Evolutionary conservation across 2,113 vertebrate genomes (phyloP), one percentile per base, ranked within the genome.

Genomic region (Nesogale talazaci): DNA sequence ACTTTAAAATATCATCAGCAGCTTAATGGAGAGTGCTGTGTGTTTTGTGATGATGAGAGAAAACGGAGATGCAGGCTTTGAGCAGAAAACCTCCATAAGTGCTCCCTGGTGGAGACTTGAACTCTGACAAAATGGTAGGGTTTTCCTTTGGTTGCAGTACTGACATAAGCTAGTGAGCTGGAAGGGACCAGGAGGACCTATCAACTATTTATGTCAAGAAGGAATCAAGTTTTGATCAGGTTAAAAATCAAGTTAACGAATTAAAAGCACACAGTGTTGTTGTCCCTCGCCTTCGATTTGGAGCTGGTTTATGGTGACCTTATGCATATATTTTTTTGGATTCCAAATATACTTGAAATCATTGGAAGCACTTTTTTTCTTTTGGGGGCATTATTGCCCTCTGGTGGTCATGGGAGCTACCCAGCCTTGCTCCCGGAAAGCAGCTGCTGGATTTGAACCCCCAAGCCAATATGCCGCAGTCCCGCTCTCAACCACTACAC

Each of bases 1-100:
- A 81, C 52, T 19, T 90, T 95, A 85, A 61, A 61, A 70, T 82
- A n/a, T 36, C 20, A 94, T 40, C 23, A 57, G 59, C 27, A 40
- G 29, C 40, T 76, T 90, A 31, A 75, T 34, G 63, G 83, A 72
- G n/a, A n/a, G 38, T 78, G 25, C 8, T 40, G 46, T 25, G 31
- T 3, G 19, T 20, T 19, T 36, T 25, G 72, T 72, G 10, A 61
- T 20, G 29, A 40, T 63, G 4, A 10, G 17, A 67, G 8, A 79
- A 76, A 42, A 19, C 27, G 25, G 6, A 7, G 20, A 14, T 40
- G 5, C 23, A 61, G 36, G 75, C 2, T 76, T 3, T 4, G 77
- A 56, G 23, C 40, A 90, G 42, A 80, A 25, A 22, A 40, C 34
- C 25, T 34, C 16, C 31, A 1, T 31, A 20, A 22, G 19, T 4